Conservation (phyloP, 2,888 invertebrate species). For the Nephrocerus scutellatus region DNA sequence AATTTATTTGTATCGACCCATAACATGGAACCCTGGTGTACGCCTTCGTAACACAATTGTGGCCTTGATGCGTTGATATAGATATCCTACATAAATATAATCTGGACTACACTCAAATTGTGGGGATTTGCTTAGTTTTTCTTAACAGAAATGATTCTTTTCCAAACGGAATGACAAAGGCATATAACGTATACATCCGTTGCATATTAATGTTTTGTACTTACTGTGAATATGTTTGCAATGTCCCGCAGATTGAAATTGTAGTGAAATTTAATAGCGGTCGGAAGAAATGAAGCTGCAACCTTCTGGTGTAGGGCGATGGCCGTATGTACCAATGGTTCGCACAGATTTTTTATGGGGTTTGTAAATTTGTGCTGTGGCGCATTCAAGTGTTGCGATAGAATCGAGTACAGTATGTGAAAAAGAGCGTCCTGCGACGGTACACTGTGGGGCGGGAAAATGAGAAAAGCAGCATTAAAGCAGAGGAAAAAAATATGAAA, state of each 20-base stretch:
- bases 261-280: slow-evolving; percentile 92
- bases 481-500: background rate
- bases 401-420: slow-evolving; percentile 78
- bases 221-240: slow-evolving; percentile 87
- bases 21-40: too few species aligned
- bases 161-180: too few species aligned
- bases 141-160: too few species aligned
- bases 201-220: too few species aligned
- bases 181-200: too few species aligned
- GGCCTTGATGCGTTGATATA: too few species aligned
- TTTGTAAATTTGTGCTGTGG: slow-evolving; percentile 61
- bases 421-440: slow-evolving; percentile 73
- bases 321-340: slow-evolving; percentile 62
- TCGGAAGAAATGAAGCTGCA: slow-evolving; percentile 73
- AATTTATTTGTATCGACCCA: too few species aligned
- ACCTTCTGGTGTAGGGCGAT: slow-evolving; percentile 71
- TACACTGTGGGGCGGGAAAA: slow-evolving; percentile 56
- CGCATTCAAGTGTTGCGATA: slow-evolving; percentile 65
- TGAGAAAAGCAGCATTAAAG: slow-evolving; percentile 3
- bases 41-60: too few species aligned
- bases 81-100: too few species aligned
- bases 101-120: too few species aligned
- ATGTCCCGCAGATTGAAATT: slow-evolving; percentile 87
- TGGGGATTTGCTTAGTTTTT: too few species aligned
- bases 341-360: slow-evolving; percentile 54